Evolutionary conservation across 2,888 invertebrate genomes (phyloP), one percentile per base, ranked within the genome.

Genomic region (Andrena haemorrhoa): DNA sequence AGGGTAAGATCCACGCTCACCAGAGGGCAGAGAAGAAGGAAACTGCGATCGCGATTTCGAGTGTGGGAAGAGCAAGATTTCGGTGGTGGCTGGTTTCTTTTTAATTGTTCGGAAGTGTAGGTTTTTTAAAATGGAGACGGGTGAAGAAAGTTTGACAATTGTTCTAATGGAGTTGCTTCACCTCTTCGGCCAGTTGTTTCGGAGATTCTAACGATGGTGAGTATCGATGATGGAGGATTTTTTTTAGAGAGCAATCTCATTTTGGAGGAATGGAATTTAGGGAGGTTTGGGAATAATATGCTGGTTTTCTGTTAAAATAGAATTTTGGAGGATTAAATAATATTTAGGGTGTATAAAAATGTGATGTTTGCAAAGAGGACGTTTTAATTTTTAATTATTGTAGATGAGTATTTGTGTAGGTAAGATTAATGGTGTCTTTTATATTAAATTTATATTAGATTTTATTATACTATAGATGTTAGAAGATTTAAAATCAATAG

Each of bases 151-250:
- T 2, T 20, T 23, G 10, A 23, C 0, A 12, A 60, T 26, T 23
- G 33, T 23, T 61, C 8, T 41, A 1, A 63, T 73, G 73, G 78
- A 73, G n/a, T 26, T 70, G 29, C 20, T 41, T 2, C 7, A 5
- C 7, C 16, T 51, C 5, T n/a, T 71, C 7, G 66, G 56, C 16
- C 5, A 63, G 10, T 20, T 79, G 69, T 56, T 53, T 65, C 16
- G 66, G 29, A 26, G 60, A 35, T 31, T 51, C n/a, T 3, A 7
- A 75, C 12, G 51, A 75, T 72, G 82, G 82, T 82, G 56, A 75
- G 82, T 79, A 23, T 23, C 12, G 23, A 26, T 56, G 26, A n/a
- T 0, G 53, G 56, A 4, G 23, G 53, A 2, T 2, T 12, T 56
- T 56, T 56, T 10, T 56, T 10, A 10, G 8, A 8, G 10, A 53